Conservation (phyloP, 2,113 vertebrate species). For the Lycaon pictus region DNA sequence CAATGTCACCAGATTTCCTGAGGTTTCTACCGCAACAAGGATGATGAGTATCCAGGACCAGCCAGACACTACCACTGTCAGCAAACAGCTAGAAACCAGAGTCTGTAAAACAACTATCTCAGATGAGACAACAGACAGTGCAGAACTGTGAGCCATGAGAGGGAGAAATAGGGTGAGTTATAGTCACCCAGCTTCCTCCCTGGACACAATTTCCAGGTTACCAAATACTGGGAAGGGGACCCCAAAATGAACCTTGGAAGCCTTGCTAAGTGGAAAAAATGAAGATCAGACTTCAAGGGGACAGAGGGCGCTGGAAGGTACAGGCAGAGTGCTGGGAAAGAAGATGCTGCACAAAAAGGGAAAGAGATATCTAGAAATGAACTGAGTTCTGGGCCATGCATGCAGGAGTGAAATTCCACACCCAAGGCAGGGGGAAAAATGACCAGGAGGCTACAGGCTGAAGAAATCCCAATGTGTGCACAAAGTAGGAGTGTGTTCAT, state of each 20-base stretch:
- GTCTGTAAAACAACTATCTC: neutral
- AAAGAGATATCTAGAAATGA: neutral
- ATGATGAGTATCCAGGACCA: neutral
- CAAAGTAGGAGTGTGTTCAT: neutral
- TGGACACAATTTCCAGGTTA: neutral
- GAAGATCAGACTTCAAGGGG: neutral
- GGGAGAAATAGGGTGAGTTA: neutral
- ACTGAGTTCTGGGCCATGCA: neutral
- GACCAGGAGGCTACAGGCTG: neutral
- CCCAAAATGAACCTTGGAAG: neutral
- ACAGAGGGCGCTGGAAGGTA: neutral
- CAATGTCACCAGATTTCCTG: neutral
- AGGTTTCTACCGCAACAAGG: neutral
- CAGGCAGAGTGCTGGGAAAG: neutral
- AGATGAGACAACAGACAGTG: neutral
- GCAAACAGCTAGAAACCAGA: neutral
- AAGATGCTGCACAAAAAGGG: neutral
- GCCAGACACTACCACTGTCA: neutral
- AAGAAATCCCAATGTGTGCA: neutral
- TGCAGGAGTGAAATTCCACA: neutral
- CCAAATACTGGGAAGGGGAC: neutral
- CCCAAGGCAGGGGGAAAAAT: neutral
- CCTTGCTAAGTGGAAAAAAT: neutral
- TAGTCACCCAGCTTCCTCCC: neutral
- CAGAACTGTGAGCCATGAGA: neutral